Conservation (phyloP, 2,797 vertebrate species). For the Gobio occitaniae region DNA sequence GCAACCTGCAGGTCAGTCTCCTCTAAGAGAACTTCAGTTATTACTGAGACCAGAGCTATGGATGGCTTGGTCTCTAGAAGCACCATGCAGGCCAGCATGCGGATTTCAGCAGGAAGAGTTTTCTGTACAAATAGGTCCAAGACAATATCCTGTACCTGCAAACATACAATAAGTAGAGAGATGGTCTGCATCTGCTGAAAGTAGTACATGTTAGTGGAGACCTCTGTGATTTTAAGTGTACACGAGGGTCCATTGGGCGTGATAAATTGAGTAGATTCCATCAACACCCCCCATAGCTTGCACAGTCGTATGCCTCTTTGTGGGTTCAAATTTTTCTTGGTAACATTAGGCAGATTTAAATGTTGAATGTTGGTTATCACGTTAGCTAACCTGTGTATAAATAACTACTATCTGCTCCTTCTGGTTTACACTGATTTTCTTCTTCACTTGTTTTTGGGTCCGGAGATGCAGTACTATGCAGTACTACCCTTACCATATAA, state of each 20-base stretch:
- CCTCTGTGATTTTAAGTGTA: background rate
- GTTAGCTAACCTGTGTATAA: background rate
- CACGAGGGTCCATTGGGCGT: background rate
- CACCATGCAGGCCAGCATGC: constrained; percentile 80
- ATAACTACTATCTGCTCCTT: background rate
- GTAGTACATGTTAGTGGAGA: background rate
- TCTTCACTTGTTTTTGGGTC: background rate
- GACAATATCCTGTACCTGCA: constrained; percentile 84
- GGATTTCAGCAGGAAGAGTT: constrained; percentile 71
- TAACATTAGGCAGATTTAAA: background rate
- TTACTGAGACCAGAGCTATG: constrained; percentile 75
- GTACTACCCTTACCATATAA: background rate
- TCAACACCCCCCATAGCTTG: background rate
- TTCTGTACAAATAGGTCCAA: constrained; percentile 79
- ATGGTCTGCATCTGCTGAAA: background rate
- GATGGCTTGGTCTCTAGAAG: constrained; percentile 86
- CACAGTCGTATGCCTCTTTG: background rate
- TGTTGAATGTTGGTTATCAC: background rate
- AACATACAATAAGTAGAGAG: constrained; percentile 40
- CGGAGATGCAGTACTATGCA: background rate
- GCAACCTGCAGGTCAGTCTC: constrained; percentile 81
- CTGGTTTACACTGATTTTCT: background rate
- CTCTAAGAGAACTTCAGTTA: constrained; percentile 77
- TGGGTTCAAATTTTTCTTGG: background rate
- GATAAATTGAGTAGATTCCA: background rate